Evolutionary conservation across 1,140 invertebrate genomes (phyloP), one percentile per base, ranked within the genome.

Genomic region (Drosophila sturtevanti): DNA sequence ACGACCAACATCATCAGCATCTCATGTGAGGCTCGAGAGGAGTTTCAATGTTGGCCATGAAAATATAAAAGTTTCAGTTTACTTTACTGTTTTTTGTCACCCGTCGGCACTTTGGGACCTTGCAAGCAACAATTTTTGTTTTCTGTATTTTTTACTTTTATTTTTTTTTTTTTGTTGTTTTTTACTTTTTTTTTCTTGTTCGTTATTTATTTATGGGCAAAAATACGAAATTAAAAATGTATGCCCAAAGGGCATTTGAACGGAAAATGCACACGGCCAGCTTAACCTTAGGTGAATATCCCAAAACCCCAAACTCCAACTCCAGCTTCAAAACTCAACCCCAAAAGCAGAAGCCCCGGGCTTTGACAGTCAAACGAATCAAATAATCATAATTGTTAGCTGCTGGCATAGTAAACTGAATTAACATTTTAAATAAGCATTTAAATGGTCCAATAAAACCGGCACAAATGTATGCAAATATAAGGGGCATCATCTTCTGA

Each of bases 221-320:
- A 85, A 85, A 86, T 85, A 77, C 41, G 77, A 85, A 85, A 85
- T 85, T 80, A 85, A 85, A 85, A 80, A 80, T 85, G 66, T 41
- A 85, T 85, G 77, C 81, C 81, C 74, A 62, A 63, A 70, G 54
- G 77, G 62, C 73, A 68, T 62, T 72, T 68, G 71, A 51, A 21
- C 68, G 51, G 41, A 69, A 77, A 63, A 64, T 63, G 68, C 65
- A 24, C 69, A 64, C 60, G 22, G 35, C 31, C 41, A 16, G 10
- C 41, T 48, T 16, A 48, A 48, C 41, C 41, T 48, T 48, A 48
- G 41, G 18, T 21, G 41, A 16, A 44, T 3, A 2, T 9, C 9
- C 41, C 9, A 10, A 16, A 16, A 1, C 18, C 41, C 16, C 16
- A 1, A 48, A 48, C 41, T 16, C 41, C 9, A 31, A 31, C 27